Base-by-base conservation (phyloP, 2,113 vertebrate species). In the Romanogobio albipinnatus region DNA sequence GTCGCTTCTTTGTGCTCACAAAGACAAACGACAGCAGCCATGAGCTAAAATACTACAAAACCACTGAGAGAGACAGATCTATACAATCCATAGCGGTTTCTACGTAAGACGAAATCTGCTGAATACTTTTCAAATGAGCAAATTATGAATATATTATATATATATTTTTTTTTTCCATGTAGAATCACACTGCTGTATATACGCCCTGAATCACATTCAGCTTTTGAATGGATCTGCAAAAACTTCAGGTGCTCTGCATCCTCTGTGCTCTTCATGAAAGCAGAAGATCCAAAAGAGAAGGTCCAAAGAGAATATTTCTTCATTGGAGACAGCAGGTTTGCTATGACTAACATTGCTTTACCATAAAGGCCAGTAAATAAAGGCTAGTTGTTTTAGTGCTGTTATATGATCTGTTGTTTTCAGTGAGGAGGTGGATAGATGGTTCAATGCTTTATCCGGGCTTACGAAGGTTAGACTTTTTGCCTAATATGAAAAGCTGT, bases 281-380 rank as follows among this genome's bases (percentile, higher is more conserved):
- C 95, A 14, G 24, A 14, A 0, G 86, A 39, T 0, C 81, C 47
- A 11, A 6, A 6, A 82, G 10, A 82, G 10, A 82, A 68, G 45
- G 26, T n/a, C 45, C 45, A 71, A 9, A 94, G 97, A 45, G 91
- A 94, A 13, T 99, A 95, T 90, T 97, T 96, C 90, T 94, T 99
- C 74, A 86, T 97, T 1, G 93, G 93, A 68, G 86, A 83, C 7
- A 93, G 81, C 92, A 96, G 94, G 98, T 98, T 86, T 88, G 95
- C 85, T 22, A 5, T 76, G 13, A 58, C 76, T 80, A 39, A 0
- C 56, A 56, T n/a, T 22, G 17, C 3, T 59, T 19, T 13, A 39
- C 53, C 26, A 56, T 78, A 47, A 47, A n/a, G 43, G 43, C 8
- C 6, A 74, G 22, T 59, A 39, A 78, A 78, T 2, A 26, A 76